Conservation (phyloP, 2,113 vertebrate species). For the Balaenoptera acutorostrata region DNA sequence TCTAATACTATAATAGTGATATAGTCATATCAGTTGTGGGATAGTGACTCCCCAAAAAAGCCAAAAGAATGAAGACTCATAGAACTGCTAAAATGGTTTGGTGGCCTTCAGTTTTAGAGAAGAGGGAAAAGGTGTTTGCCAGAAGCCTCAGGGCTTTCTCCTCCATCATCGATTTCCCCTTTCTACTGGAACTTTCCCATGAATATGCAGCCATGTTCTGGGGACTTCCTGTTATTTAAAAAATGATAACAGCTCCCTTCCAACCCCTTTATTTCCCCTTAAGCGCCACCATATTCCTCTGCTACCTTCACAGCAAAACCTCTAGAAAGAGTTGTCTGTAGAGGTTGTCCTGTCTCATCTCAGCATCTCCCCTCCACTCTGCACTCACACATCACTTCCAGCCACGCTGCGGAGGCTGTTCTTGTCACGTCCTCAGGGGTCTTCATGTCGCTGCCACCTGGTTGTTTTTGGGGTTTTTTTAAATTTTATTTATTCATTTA, state of each 20-base stretch:
- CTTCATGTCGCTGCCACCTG: not conserved
- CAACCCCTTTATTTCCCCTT: not conserved
- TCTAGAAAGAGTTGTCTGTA: not conserved
- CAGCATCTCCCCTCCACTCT: too few species aligned
- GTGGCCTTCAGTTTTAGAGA: not conserved
- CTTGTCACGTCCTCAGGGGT: fast-evolving
- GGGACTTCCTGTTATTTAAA: not conserved
- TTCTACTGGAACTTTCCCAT: not conserved
- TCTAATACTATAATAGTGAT: not conserved
- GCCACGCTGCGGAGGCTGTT: fast-evolving
- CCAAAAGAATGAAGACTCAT: not conserved
- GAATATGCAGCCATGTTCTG: not conserved
- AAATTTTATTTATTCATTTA: too few species aligned
- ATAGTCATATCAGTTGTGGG: not conserved
- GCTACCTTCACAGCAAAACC: not conserved
- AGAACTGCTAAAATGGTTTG: not conserved
- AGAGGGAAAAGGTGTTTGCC: not conserved
- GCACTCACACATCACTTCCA: not conserved
- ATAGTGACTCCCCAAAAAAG: not conserved
- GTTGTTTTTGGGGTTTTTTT: too few species aligned
- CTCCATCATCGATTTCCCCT: not conserved
- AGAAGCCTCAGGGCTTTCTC: not conserved
- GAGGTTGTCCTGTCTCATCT: not conserved
- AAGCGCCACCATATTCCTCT: not conserved
- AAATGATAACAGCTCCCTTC: not conserved